Evolutionary conservation across 2,888 invertebrate genomes (phyloP).

Genomic region (Aphidoletes aphidimyza): DNA sequence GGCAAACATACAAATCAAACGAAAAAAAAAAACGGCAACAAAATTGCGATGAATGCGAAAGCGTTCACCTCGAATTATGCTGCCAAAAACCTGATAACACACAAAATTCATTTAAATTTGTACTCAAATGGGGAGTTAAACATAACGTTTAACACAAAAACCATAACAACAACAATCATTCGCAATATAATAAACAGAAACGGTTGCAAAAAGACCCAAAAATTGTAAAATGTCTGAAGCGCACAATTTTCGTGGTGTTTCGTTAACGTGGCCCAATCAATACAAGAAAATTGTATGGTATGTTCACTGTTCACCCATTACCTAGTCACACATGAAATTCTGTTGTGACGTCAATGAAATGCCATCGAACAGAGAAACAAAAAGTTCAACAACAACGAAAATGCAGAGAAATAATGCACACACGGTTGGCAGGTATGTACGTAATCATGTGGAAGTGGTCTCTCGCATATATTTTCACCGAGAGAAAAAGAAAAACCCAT

Average conservation of each 20-base stretch:
- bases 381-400: not conserved
- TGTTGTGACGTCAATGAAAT: constrained; percentile 12
- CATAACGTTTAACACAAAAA: not conserved
- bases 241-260: not conserved
- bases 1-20: not conserved
- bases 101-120: constrained; percentile 14
- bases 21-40: too few relatives aligned
- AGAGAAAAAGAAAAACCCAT: too few relatives aligned
- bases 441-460: constrained; percentile 13
- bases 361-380: not conserved
- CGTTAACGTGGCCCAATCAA: not conserved
- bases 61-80: constrained; percentile 13
- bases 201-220: not conserved
- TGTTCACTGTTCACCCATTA: not conserved
- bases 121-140: not conserved
- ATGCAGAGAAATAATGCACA: not conserved
- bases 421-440: not conserved
- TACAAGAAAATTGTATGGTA: constrained; percentile 11
- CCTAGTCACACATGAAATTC: not conserved
- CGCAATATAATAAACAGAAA: not conserved
- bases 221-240: not conserved
- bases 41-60: not conserved
- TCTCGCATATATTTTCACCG: too few relatives aligned
- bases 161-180: too few relatives aligned
- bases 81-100: constrained; percentile 6